phyloP scores from a whole-genome alignment of 2,797 vertebrate species.

The Acanthurus lineatus region DNA sequence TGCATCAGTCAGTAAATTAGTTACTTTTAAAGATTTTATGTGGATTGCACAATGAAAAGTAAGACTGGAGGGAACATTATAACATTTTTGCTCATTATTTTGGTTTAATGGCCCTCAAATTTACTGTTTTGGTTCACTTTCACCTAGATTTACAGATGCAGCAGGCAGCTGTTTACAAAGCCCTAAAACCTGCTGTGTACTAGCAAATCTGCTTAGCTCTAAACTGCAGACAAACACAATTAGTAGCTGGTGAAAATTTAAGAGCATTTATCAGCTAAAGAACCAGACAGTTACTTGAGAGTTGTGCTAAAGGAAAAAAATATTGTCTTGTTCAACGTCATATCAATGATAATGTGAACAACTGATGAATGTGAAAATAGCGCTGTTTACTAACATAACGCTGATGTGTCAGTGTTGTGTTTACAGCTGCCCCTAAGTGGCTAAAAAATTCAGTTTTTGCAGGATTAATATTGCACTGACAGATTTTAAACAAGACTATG shows the following conservation, averaged over 20 bases:
- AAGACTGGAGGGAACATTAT: neutral
- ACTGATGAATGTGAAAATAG: neutral
- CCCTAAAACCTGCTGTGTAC: neutral
- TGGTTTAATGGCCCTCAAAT: neutral
- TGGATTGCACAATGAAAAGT: neutral
- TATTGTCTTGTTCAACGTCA: no score
- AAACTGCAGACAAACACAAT: neutral
- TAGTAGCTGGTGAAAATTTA: neutral
- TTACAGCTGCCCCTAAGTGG: neutral
- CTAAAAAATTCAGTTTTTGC: neutral
- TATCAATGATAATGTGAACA: neutral
- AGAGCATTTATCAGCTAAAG: neutral
- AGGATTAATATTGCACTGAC: neutral
- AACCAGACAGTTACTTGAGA: neutral
- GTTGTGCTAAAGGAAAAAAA: neutral
- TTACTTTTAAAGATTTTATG: conserved; percentile 9
- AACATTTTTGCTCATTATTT: neutral
- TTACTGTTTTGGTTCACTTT: neutral
- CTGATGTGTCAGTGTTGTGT: neutral
- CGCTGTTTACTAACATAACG: neutral
- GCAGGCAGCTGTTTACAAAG: neutral
- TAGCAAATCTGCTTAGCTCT: neutral
- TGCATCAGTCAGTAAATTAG: neutral
- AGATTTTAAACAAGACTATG: neutral
- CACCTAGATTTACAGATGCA: conserved; percentile 12